Percentiles rank a stretch among this genome's conserved stretches.
Evolutionary conservation across 2,888 invertebrate species (phyloP).

Genomic region (Sinodicranocentrus sp.): DNA sequence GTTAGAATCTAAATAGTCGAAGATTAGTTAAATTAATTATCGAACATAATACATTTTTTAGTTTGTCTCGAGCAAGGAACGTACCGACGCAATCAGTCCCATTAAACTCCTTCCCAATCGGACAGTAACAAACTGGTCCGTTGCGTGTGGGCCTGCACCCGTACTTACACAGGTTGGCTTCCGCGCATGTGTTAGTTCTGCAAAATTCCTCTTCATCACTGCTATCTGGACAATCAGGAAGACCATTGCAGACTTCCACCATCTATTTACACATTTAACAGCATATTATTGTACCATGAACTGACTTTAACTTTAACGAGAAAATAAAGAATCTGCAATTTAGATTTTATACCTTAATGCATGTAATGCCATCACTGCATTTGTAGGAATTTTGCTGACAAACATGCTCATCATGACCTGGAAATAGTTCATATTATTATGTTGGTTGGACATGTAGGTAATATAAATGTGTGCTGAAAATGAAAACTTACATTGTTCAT

Average conservation of each 20-base stretch:
- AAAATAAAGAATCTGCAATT: too few species aligned
- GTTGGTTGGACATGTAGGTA: too few species aligned
- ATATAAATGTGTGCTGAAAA: too few species aligned
- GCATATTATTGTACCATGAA: too few species aligned
- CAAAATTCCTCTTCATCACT: conserved; percentile 75
- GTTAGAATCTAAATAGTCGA: conserved; percentile 83
- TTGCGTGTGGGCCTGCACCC: conserved; percentile 86
- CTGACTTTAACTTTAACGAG: too few species aligned
- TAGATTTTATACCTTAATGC: conserved; percentile 79
- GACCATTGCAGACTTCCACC: conserved; percentile 57
- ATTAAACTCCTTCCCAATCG: conserved; percentile 82
- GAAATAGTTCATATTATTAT: too few species aligned
- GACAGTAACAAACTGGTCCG: conserved; percentile 88
- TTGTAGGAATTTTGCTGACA: conserved; percentile 85
- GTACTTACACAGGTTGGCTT: conserved; percentile 81
- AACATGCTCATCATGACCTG: conserved; percentile 82
- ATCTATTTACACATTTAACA: conserved; percentile 35
- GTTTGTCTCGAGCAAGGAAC: conserved; percentile 57
- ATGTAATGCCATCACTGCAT: conserved; percentile 83
- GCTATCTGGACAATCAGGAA: conserved; percentile 62
- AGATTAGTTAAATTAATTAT: not conserved
- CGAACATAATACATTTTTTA: too few species aligned
- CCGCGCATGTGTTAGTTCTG: conserved; percentile 80
- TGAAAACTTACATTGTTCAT: conserved; percentile 81
- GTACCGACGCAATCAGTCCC: conserved; percentile 83